A percentile compares a stretch with the other conserved stretches of the same genome.
Evolutionary conservation across 2,888 invertebrate species (phyloP).

Genomic region (Mylabris sibirica): DNA sequence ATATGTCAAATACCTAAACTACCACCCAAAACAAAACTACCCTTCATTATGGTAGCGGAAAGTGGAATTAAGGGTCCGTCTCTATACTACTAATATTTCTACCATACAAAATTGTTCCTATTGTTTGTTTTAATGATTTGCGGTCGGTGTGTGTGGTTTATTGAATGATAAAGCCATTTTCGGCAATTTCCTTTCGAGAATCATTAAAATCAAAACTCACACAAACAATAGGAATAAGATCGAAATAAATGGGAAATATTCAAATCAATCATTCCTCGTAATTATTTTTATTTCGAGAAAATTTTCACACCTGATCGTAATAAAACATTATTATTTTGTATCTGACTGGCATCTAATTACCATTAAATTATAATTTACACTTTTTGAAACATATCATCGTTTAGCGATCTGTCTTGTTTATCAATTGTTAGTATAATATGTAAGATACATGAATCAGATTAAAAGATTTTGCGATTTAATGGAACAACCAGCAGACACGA

Average conservation of each 20-base stretch:
- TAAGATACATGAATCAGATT: constrained; percentile 8
- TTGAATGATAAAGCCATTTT: constrained; percentile 11
- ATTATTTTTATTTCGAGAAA: neutral
- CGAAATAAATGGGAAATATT: neutral
- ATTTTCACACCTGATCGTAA: constrained; percentile 11
- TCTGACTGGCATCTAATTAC: constrained; percentile 11
- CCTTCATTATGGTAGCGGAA: constrained; percentile 24
- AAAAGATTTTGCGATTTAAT: constrained; percentile 12
- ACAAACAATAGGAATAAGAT: neutral
- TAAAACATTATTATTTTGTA: constrained; percentile 8
- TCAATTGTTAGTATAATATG: constrained; percentile 9
- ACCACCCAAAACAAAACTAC: neutral
- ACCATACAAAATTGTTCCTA: neutral
- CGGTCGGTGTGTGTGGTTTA: constrained; percentile 23
- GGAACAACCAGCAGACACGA: constrained; percentile 31
- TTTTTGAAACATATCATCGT: constrained; percentile 6
- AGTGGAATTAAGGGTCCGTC: constrained; percentile 18
- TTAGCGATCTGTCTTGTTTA: constrained; percentile 14
- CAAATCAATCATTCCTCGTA: constrained; percentile 1
- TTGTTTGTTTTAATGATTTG: constrained; percentile 26
- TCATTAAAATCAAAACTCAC: neutral
- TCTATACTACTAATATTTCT: neutral
- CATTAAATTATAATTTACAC: constrained; percentile 9
- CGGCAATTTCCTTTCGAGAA: constrained; percentile 16
- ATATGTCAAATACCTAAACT: constrained; percentile 19